These are phyloP conservation scores for Philopotamus ludificatus DNA, from an alignment of 1,140 invertebrate genomes.

Conservation along the genomic window DNA sequence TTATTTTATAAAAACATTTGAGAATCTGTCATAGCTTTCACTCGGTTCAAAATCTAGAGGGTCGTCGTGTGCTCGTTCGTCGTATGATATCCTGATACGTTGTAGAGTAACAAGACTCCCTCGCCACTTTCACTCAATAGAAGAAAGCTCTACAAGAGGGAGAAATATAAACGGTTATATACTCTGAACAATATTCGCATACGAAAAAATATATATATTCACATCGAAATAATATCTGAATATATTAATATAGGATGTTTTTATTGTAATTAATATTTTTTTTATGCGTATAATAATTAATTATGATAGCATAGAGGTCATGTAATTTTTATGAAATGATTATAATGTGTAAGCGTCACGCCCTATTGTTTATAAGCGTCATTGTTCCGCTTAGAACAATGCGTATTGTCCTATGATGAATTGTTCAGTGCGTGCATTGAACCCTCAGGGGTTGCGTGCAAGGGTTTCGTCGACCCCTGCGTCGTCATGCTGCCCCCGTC, in stretches of 20 bases:
- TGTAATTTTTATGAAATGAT: background rate
- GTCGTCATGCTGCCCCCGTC: slow-evolving; percentile 22
- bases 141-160: slow-evolving; percentile 30
- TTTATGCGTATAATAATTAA: background rate
- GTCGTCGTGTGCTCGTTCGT: background rate
- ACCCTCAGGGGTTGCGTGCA: background rate
- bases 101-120: slow-evolving; percentile 42
- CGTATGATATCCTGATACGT: slow-evolving; percentile 28
- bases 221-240: background rate
- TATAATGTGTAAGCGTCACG: no score
- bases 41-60: no score
- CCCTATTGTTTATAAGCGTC: no score
- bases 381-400: background rate
- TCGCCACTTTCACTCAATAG: slow-evolving; percentile 38
- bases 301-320: background rate
- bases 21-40: background rate
- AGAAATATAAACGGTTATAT: no score
- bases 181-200: no score
- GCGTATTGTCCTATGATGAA: background rate
- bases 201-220: background rate
- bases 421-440: background rate
- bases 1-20: background rate
- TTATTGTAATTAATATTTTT: background rate
- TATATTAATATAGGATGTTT: background rate
- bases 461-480: background rate